Percentiles rank a stretch among this genome's conserved stretches.
phyloP scores from a whole-genome alignment of 2,888 invertebrate genomes.

The Brachycybe producta region DNA sequence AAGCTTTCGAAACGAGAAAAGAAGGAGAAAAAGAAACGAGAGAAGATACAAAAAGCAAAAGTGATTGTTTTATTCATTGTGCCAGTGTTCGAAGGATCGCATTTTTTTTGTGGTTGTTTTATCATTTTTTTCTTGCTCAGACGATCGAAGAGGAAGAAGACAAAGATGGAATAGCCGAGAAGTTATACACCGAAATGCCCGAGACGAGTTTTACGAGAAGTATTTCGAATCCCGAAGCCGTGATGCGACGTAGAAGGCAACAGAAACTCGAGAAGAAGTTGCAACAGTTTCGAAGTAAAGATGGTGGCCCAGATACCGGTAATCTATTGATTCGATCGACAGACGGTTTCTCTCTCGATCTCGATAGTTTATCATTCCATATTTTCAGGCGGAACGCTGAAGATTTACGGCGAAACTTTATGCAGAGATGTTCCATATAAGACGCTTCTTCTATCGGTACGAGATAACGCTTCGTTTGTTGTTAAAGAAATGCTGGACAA shows the following conservation, averaged over 20 bases:
- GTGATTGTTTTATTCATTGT: too few relatives aligned
- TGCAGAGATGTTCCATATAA: conserved; percentile 97
- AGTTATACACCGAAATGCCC: conserved; percentile 85
- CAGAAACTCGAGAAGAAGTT: conserved; percentile 93
- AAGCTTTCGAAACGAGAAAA: conserved; percentile 95
- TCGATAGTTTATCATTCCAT: conserved; percentile 41
- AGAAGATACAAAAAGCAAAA: conserved; percentile 55
- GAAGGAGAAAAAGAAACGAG: conserved; percentile 92
- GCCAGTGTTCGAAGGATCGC: too few relatives aligned
- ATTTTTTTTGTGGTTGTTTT: too few relatives aligned
- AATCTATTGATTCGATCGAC: not conserved
- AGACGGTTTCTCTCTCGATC: too few relatives aligned
- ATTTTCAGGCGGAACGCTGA: conserved; percentile 38
- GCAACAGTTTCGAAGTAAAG: conserved; percentile 87
- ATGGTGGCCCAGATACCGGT: conserved; percentile 88
- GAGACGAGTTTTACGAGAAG: conserved; percentile 97
- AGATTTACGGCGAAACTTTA: conserved; percentile 89
- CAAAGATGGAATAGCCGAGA: conserved; percentile 66
- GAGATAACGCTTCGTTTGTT: conserved; percentile 83
- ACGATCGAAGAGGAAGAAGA: conserved; percentile 47
- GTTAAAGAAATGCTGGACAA: conserved; percentile 94
- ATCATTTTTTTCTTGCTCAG: too few relatives aligned
- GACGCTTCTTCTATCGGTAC: conserved; percentile 81
- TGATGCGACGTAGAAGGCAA: conserved; percentile 91
- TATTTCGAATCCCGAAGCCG: conserved; percentile 98